phyloP scores from a whole-genome alignment of 92 coral and sea anemone genomes.

The Nematostella vectensis region DNA sequence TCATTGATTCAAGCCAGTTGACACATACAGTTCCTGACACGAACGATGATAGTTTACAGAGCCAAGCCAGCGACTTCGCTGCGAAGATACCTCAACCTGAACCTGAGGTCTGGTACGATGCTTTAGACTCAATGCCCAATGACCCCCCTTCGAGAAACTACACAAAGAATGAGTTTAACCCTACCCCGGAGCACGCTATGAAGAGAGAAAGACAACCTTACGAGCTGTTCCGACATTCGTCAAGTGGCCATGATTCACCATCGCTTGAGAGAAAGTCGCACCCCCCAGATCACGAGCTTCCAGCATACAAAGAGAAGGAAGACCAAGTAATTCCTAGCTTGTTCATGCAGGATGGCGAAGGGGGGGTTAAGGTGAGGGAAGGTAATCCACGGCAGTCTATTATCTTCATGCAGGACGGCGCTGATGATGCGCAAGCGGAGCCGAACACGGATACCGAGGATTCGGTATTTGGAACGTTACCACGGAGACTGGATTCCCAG shows the following conservation, averaged over 20 bases:
- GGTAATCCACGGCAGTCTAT: constrained; percentile 34
- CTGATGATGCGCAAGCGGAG: constrained; percentile 13
- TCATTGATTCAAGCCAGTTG: neutral
- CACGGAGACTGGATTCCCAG: constrained; percentile 20
- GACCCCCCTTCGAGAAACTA: neutral
- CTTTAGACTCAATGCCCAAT: neutral
- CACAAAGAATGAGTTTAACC: neutral
- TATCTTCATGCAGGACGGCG: constrained; percentile 21
- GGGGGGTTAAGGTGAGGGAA: constrained; percentile 10
- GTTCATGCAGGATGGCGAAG: constrained; percentile 13
- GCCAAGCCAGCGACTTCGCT: neutral
- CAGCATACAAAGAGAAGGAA: neutral
- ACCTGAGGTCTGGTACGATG: neutral
- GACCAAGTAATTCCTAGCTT: constrained; percentile 8
- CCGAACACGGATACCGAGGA: constrained; percentile 47
- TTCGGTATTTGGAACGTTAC: constrained; percentile 29
- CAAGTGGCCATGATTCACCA: neutral
- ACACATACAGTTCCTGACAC: neutral
- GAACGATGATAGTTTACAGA: neutral
- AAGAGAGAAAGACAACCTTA: neutral
- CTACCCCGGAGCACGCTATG: neutral
- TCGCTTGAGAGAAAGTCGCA: neutral
- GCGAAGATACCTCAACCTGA: neutral
- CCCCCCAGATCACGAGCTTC: neutral
- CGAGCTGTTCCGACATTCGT: neutral